Conservation (phyloP, 2,113 vertebrate genomes). For the Pelmatolapia mariae region DNA sequence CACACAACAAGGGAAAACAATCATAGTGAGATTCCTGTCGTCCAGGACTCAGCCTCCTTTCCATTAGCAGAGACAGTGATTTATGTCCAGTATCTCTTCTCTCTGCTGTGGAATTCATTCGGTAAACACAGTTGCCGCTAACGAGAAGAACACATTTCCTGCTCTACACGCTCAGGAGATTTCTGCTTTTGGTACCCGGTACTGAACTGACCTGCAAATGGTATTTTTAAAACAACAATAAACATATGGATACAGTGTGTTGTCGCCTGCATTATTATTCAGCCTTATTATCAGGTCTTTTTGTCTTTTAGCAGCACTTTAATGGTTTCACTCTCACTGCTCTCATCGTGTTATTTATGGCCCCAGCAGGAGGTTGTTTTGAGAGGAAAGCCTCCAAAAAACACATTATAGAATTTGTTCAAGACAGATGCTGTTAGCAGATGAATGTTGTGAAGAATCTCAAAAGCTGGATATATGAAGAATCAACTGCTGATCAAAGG, state of each 20-base stretch:
- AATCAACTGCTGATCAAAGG: not conserved
- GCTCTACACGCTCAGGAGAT: not conserved
- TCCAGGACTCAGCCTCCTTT: not conserved
- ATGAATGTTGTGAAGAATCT: not conserved
- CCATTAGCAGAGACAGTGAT: slow-evolving; percentile 10
- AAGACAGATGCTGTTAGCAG: not conserved
- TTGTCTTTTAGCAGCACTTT: fast-evolving
- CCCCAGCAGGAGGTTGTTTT: not conserved
- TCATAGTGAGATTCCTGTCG: not conserved
- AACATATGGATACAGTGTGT: not conserved
- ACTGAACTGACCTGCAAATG: not conserved
- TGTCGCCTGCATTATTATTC: not conserved
- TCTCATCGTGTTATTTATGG: not conserved
- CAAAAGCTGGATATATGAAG: not conserved
- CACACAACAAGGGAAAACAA: not conserved
- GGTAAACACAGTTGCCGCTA: slow-evolving; percentile 48
- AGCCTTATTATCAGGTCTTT: not conserved
- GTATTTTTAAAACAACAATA: not conserved
- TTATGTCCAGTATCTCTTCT: slow-evolving; percentile 11
- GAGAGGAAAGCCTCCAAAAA: not conserved
- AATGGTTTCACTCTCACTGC: not conserved
- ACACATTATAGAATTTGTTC: not conserved
- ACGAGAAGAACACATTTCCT: slow-evolving; percentile 69
- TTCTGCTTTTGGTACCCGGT: not conserved
- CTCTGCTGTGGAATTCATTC: slow-evolving; percentile 51